Evolutionary conservation across 2,888 invertebrate genomes (phyloP), one percentile per base, ranked within the genome.

Genomic region (Clanis bilineata): DNA sequence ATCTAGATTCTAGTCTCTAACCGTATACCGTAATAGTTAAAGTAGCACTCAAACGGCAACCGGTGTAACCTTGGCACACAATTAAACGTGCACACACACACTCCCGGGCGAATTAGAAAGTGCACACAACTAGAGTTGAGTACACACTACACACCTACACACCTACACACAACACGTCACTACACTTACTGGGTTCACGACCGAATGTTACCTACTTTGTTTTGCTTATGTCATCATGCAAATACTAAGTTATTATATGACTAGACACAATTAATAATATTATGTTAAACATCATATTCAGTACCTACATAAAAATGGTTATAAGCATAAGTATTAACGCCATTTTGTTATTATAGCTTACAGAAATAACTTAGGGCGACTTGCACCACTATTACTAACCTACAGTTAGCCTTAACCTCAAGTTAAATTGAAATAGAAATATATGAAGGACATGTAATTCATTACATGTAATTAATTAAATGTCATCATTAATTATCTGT

Each of bases 61-160:
- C 51, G 44, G 22, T 3, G 51, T 59, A 64, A 66, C 73, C 71
- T 72, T 71, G 74, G 68, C 66, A 59, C 64, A 58, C 62, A 57
- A 43, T 61, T 57, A 63, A 59, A 60, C 58, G 9, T 3, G 61
- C 67, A 58, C 63, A 7, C 12, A 61, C 67, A 58, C 63, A 59
- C 68, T 65, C 62, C 47, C 61, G 64, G 70, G 71, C 65, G 62
- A 69, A 70, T 67, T 74, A 67, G 64, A 67, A 69, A 67, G 66
- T 63, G 63, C 38, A 60, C 55, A 54, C 47, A 6, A 32, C 22
- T 21, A 44, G n/a, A n/a, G n/a, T n/a, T n/a, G n/a, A n/a, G n/a
- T n/a, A n/a, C n/a, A n/a, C n/a, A n/a, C n/a, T n/a, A n/a, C n/a
- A n/a, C n/a, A n/a, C n/a, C n/a, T n/a, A n/a, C n/a, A n/a, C n/a